Conservation (phyloP, 92 coral and sea anemone species). For the Nematostella vectensis region DNA sequence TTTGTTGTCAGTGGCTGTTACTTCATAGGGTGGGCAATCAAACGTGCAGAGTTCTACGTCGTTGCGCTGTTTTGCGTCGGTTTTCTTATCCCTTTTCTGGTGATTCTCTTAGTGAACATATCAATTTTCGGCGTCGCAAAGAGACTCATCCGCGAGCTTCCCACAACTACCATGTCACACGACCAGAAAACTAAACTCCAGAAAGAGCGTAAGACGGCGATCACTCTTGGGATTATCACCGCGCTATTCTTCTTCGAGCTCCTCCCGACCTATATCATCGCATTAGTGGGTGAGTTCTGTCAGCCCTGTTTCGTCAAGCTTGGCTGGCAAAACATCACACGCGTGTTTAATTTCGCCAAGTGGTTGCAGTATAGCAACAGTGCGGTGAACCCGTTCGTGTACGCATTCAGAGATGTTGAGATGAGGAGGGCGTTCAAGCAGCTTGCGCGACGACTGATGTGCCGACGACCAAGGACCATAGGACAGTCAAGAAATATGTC, state of each 20-base stretch:
- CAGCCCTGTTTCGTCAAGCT: not conserved
- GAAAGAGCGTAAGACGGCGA: conserved; percentile 43
- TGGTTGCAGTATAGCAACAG: conserved; percentile 87
- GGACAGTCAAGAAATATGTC: too few species aligned
- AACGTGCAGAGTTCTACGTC: conserved; percentile 17
- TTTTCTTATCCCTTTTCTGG: conserved; percentile 17
- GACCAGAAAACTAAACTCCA: conserved; percentile 30
- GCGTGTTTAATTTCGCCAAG: conserved; percentile 45
- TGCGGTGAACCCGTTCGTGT: conserved; percentile 61
- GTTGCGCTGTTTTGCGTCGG: conserved; percentile 20
- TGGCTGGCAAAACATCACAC: conserved; percentile 5
- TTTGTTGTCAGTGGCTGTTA: conserved; percentile 11
- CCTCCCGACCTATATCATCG: conserved; percentile 58
- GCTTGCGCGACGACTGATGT: conserved; percentile 1
- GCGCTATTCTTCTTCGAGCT: conserved; percentile 41
- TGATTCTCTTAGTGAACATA: conserved; percentile 20
- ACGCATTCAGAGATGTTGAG: conserved; percentile 53
- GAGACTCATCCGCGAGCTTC: conserved; percentile 32
- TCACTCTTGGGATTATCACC: conserved; percentile 38
- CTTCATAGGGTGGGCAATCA: conserved; percentile 10
- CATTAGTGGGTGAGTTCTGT: conserved; percentile 44
- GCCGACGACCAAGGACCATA: conserved; percentile 1
- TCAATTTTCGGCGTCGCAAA: conserved; percentile 37
- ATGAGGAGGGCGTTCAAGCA: conserved; percentile 46
- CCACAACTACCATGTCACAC: conserved; percentile 2